These are phyloP conservation scores for Himalopsyche japonica DNA, from an alignment of 2,888 invertebrate genomes.

Conservation along the genomic window DNA sequence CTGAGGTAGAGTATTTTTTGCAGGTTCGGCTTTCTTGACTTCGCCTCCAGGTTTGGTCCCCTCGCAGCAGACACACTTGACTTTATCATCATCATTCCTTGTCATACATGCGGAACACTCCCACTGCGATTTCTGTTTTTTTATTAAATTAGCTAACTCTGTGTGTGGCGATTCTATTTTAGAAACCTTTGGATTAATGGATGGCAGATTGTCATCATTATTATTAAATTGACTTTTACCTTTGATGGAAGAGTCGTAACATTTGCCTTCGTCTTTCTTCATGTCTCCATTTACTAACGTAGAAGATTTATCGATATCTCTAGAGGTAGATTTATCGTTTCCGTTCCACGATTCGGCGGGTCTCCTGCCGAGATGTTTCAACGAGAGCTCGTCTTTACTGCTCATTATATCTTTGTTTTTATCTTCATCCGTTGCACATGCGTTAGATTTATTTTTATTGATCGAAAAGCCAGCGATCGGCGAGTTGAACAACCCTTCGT, in stretches of 20 bases:
- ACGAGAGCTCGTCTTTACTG: constrained; percentile 41
- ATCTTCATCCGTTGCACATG: too few relatives aligned
- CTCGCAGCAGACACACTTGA: constrained; percentile 61
- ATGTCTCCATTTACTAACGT: neutral
- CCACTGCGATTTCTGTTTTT: constrained; percentile 54
- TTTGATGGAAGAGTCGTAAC: neutral
- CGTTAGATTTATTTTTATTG: too few relatives aligned
- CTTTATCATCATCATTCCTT: constrained; percentile 56
- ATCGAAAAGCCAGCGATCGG: too few relatives aligned
- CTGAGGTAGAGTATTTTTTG: neutral
- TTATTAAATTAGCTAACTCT: constrained; percentile 12
- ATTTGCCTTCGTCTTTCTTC: neutral
- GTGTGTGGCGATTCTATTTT: neutral
- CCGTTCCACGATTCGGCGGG: constrained; percentile 18
- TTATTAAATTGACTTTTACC: neutral
- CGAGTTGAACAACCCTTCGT: neutral
- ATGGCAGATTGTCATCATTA: neutral
- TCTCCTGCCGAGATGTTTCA: neutral
- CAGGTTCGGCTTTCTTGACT: neutral
- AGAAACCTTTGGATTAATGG: neutral
- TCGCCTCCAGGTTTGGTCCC: constrained; percentile 47
- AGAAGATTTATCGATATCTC: neutral
- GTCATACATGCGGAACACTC: constrained; percentile 68
- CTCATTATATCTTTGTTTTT: constrained; percentile 38
- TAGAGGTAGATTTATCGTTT: neutral